Evolutionary conservation across 2,888 invertebrate genomes (phyloP).

Genomic region (Cantharis rustica): DNA sequence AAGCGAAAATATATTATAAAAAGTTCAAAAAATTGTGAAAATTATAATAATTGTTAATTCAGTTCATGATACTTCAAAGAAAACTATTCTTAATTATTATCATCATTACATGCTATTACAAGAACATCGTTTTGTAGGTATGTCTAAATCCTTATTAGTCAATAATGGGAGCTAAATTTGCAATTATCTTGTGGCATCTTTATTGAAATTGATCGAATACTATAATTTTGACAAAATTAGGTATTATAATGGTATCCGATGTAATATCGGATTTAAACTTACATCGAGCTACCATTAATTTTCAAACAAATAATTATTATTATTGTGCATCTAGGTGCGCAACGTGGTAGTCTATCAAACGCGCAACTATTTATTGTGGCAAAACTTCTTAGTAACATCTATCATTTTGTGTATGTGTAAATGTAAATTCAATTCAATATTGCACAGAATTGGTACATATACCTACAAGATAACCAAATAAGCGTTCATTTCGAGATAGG

Average conservation of each 20-base stretch:
- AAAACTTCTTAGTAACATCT: too few relatives aligned
- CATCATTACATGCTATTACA: background rate
- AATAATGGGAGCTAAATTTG: constrained; percentile 25
- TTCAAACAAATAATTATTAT: background rate
- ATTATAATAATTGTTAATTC: background rate
- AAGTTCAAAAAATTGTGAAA: background rate
- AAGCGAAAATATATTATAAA: background rate
- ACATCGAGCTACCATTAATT: background rate
- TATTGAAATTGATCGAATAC: background rate
- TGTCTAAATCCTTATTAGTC: background rate
- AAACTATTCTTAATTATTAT: background rate
- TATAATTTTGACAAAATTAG: background rate
- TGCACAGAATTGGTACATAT: too few relatives aligned
- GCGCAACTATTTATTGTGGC: background rate
- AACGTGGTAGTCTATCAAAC: background rate
- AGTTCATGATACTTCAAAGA: background rate
- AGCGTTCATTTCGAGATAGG: background rate
- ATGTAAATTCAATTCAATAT: too few relatives aligned
- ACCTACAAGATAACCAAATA: background rate
- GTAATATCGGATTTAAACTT: background rate
- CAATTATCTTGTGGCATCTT: background rate
- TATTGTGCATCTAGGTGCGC: background rate
- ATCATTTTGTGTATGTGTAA: background rate
- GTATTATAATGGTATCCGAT: background rate
- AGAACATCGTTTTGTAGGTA: background rate